Evolutionary conservation across 2,888 invertebrate genomes (phyloP).

Genomic region (Lepetodrilus schrolli): DNA sequence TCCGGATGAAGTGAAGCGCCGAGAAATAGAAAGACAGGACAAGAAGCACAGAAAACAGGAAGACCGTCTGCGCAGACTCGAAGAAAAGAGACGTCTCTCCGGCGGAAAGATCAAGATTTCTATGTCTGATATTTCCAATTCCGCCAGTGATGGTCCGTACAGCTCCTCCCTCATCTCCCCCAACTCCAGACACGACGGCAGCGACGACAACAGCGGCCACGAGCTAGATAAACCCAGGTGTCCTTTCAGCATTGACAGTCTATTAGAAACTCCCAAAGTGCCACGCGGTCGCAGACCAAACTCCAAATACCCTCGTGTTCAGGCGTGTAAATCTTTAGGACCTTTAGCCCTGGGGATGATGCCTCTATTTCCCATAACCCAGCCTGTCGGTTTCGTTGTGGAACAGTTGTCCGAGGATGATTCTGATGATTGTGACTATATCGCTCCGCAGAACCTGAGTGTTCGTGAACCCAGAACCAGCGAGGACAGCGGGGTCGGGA

Average conservation of each 20-base stretch:
- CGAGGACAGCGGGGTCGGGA: not conserved
- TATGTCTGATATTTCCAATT: not conserved
- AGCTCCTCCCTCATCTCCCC: slow-evolving; percentile 34
- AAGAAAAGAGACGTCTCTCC: slow-evolving; percentile 47
- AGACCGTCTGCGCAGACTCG: slow-evolving; percentile 81
- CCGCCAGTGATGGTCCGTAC: slow-evolving; percentile 17
- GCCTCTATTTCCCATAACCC: slow-evolving; percentile 76
- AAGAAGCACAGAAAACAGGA: slow-evolving; percentile 89
- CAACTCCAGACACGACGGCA: slow-evolving; percentile 30
- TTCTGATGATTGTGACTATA: not conserved
- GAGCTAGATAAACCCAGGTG: slow-evolving; percentile 41
- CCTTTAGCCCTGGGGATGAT: slow-evolving; percentile 71
- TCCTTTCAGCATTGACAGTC: slow-evolving; percentile 76
- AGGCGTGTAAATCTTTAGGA: slow-evolving; percentile 76
- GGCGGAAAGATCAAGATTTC: slow-evolving; percentile 4
- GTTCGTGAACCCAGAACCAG: not conserved
- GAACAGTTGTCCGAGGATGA: slow-evolving; percentile 48
- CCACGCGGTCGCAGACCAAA: slow-evolving; percentile 77
- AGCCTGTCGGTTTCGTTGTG: slow-evolving; percentile 76
- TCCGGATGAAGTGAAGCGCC: slow-evolving; percentile 79
- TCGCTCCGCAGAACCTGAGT: not conserved
- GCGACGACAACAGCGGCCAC: slow-evolving; percentile 33
- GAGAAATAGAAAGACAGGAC: slow-evolving; percentile 74
- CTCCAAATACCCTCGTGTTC: slow-evolving; percentile 77
- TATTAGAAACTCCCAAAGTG: slow-evolving; percentile 76